phyloP scores from a whole-genome alignment of 2,888 invertebrate genomes.

The Eupithecia abbreviata region DNA sequence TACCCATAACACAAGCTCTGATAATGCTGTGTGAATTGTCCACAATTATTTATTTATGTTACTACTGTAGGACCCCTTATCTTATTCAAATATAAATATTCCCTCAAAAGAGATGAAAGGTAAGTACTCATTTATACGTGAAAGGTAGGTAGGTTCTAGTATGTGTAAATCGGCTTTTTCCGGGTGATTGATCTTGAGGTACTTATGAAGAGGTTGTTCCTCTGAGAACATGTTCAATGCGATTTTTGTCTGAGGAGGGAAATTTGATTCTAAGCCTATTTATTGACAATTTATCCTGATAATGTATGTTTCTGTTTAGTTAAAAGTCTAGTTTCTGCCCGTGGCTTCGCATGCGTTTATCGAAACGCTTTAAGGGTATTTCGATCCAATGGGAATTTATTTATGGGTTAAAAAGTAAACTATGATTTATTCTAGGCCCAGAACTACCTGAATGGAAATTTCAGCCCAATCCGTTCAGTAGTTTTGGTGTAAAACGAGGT shows the following conservation, averaged over 20 bases:
- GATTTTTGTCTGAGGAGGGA: background rate
- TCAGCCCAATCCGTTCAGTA: too few species aligned
- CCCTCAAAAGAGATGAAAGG: background rate
- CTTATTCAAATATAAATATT: background rate
- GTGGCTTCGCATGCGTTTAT: too few species aligned
- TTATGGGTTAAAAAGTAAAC: too few species aligned
- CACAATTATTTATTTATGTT: too few species aligned
- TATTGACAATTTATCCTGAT: background rate
- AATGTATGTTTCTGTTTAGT: background rate
- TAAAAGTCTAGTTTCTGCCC: too few species aligned
- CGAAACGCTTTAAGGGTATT: too few species aligned
- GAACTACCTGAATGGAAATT: too few species aligned
- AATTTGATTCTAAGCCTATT: background rate
- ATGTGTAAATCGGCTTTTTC: background rate
- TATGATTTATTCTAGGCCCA: too few species aligned
- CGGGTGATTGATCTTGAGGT: background rate
- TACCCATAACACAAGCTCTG: too few species aligned
- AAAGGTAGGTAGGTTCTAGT: background rate
- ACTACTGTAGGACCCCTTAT: background rate
- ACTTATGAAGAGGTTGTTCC: background rate
- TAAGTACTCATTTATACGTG: background rate
- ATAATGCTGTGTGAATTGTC: too few species aligned
- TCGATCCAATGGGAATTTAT: too few species aligned
- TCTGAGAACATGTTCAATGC: constrained; percentile 4
- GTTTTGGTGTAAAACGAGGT: too few species aligned